Evolutionary conservation across 2,797 vertebrate species (phyloP).

Genomic region (Cyprinella venusta): DNA sequence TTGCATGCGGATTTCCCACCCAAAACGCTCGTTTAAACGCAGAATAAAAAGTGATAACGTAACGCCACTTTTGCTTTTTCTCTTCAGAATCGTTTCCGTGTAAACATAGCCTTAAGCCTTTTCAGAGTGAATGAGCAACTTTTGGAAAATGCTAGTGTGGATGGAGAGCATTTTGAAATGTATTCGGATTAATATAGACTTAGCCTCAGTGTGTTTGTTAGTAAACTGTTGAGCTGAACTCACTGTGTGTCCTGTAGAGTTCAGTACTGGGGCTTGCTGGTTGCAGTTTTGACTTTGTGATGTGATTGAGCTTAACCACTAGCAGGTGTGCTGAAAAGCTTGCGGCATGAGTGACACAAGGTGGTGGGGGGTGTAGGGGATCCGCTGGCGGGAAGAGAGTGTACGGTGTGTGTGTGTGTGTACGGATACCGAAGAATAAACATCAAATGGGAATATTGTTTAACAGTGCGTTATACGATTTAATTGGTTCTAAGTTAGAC

Average conservation of each 20-base stretch:
- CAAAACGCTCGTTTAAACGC: no score
- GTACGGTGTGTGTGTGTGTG: constrained; percentile 42
- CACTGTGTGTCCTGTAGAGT: constrained; percentile 30
- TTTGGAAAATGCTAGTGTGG: background rate
- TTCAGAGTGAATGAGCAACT: no score
- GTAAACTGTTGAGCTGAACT: constrained; percentile 26
- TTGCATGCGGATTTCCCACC: no score
- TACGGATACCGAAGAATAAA: constrained; percentile 58
- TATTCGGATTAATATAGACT: background rate
- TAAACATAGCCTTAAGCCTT: no score
- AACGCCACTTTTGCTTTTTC: no score
- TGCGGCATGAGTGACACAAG: constrained; percentile 73
- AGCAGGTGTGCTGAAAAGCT: constrained; percentile 77
- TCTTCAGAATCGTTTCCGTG: no score
- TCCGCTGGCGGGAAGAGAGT: constrained; percentile 56
- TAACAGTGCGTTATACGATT: constrained; percentile 59
- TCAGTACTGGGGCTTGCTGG: constrained; percentile 41
- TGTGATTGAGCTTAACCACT: constrained; percentile 77
- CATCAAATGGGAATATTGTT: constrained; percentile 65
- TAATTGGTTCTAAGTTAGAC: background rate
- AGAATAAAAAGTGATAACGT: no score
- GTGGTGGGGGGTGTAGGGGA: constrained; percentile 62
- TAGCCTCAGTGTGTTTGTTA: constrained; percentile 6
- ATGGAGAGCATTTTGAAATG: background rate
- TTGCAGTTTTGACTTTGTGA: constrained; percentile 66